Evolutionary conservation across 2,113 vertebrate species (phyloP).

Genomic region (Hyla sarda): DNA sequence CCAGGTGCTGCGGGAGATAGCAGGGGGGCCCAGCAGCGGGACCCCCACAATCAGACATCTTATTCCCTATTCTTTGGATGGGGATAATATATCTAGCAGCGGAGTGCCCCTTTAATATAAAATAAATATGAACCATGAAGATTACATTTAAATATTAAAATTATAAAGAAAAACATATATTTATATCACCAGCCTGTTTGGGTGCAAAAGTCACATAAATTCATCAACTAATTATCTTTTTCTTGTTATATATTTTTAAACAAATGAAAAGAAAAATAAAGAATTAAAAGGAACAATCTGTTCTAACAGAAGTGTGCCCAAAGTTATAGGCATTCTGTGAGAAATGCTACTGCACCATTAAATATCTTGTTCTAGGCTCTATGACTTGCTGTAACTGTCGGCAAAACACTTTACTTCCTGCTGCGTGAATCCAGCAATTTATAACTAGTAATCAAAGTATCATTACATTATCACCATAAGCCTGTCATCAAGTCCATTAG

Average conservation of each 20-base stretch:
- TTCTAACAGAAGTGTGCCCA: constrained; percentile 28
- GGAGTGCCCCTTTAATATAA: no score
- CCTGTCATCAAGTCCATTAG: constrained; percentile 52
- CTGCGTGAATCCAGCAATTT: constrained; percentile 46
- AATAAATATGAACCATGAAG: neutral
- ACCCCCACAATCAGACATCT: no score
- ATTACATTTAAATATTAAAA: neutral
- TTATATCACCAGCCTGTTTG: no score
- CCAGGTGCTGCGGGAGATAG: no score
- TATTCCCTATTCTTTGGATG: no score
- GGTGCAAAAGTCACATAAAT: neutral
- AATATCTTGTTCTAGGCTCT: constrained; percentile 1
- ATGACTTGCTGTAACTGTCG: constrained; percentile 13
- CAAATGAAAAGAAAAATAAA: neutral
- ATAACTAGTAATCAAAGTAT: constrained; percentile 54
- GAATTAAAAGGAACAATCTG: constrained; percentile 13
- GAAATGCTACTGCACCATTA: neutral
- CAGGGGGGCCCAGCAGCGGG: no score
- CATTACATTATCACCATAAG: constrained; percentile 49
- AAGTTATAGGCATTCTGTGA: constrained; percentile 7
- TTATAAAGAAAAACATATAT: neutral
- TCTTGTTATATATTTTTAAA: neutral
- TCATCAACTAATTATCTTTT: neutral
- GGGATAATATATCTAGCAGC: no score
- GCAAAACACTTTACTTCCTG: constrained; percentile 41